Evolutionary conservation across 2,888 invertebrate species (phyloP), one percentile per base, ranked within the genome.

Genomic region (Noctua janthe): DNA sequence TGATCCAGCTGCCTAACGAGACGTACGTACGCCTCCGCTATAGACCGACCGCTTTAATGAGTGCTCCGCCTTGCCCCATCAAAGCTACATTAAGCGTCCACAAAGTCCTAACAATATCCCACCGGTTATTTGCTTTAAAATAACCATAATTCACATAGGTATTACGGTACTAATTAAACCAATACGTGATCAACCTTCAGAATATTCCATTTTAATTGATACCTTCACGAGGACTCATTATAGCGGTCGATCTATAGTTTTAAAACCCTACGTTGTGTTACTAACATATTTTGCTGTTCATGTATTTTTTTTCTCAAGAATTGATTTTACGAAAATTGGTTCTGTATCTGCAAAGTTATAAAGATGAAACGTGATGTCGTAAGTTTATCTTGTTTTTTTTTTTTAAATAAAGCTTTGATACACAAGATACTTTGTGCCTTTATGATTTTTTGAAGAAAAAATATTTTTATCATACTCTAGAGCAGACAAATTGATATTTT

Each of bases 261-360:
- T 43, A 66, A 49, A 79, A 49, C 80, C 51, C 29, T 13, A 69
- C 51, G 20, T 29, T 43, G 17, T 43, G 17, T 70, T 51, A 13
- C 17, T 49, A 67, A 59, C 69, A 73, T 82, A 10, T 76, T 73
- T 56, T 70, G 54, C 39, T 70, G 15, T 39, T n/a, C 13, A 51
- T 7, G 29, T 56, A 71, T 74, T 69, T 67, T 69, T 64, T 7
- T 43, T 43, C 49, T 43, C 10, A 69, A 74, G 20, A 81, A 80
- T 74, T 67, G 29, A 71, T 89, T 78, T 84, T 78, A 78, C 15
- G 71, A 71, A 80, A 89, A 84, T 87, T 71, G 71, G 43, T 84
- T 81, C 20, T 71, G 47, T 74, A 69, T 69, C 66, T 80, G 20
- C 62, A 59, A 62, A 76, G 78, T 71, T 86, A 49, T 74, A 74